Evolutionary conservation across 2,888 invertebrate species (phyloP).

Genomic region (Sinentomon sp.): DNA sequence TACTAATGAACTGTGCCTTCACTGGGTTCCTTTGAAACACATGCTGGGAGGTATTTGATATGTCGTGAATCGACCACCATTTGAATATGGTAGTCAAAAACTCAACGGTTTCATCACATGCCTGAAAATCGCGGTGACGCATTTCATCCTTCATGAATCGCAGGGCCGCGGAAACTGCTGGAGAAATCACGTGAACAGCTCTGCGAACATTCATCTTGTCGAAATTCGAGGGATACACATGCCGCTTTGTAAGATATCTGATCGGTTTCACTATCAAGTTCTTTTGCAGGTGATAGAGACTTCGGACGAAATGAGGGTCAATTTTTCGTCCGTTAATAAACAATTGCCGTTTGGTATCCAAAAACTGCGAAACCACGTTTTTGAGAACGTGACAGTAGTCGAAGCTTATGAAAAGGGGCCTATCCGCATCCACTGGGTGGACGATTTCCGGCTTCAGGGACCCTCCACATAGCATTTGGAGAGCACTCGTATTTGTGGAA

Average conservation of each 20-base stretch:
- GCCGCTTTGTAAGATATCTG: conserved; percentile 6
- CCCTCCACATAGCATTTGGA: conserved; percentile 8
- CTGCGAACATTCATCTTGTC: conserved; percentile 12
- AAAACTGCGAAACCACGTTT: conserved; percentile 9
- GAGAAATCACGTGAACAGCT: conserved; percentile 9
- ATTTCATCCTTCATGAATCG: neutral
- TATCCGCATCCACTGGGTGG: conserved; percentile 1
- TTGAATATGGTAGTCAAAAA: conserved; percentile 7
- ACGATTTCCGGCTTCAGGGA: neutral
- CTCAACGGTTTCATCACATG: conserved; percentile 4
- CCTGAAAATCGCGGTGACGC: neutral
- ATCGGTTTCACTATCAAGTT: conserved; percentile 8
- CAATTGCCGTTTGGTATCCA: conserved; percentile 5
- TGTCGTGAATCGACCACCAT: conserved; percentile 9
- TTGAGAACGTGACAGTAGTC: conserved; percentile 11
- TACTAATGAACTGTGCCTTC: too few species aligned
- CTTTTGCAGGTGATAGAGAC: conserved; percentile 6
- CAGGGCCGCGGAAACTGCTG: conserved; percentile 8
- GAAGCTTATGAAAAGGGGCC: conserved; percentile 9
- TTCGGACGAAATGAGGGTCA: conserved; percentile 1
- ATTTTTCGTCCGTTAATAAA: neutral
- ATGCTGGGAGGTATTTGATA: conserved; percentile 4
- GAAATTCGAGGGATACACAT: conserved; percentile 8
- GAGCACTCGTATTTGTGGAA: conserved; percentile 7
- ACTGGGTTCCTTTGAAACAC: conserved; percentile 1